Evolutionary conservation across 23 tunicate genomes (phyloP).

Genomic region (Pegea sp.): DNA sequence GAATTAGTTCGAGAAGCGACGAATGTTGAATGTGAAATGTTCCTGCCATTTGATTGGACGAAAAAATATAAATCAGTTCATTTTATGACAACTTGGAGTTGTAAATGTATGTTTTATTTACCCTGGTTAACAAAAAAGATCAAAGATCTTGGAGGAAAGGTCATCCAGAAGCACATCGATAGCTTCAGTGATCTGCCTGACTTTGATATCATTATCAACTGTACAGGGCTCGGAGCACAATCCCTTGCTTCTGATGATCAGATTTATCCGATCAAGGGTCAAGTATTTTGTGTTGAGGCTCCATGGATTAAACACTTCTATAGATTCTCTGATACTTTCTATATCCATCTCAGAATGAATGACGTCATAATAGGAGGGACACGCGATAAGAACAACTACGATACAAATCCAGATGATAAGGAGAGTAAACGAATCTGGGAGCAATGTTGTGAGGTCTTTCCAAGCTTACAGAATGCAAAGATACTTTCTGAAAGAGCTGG

Average conservation of each 20-base stretch:
- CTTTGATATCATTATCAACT: slow-evolving; percentile 51
- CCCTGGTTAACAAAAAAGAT: slow-evolving; percentile 21
- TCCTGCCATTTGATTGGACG: neutral
- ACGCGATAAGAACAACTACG: slow-evolving; percentile 11
- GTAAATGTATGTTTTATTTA: slow-evolving; percentile 22
- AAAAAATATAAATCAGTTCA: neutral
- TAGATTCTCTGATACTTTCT: slow-evolving; percentile 4
- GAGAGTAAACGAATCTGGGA: slow-evolving; percentile 32
- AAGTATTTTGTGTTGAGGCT: slow-evolving; percentile 40
- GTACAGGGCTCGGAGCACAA: slow-evolving; percentile 41
- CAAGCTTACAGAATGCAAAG: slow-evolving; percentile 36
- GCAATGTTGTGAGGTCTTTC: slow-evolving; percentile 27
- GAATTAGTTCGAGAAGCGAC: neutral
- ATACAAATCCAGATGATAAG: slow-evolving; percentile 6
- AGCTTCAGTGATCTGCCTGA: slow-evolving; percentile 22
- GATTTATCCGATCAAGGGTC: slow-evolving; percentile 42
- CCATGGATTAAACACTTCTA: slow-evolving; percentile 66
- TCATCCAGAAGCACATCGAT: slow-evolving; percentile 22
- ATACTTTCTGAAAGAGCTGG: slow-evolving; percentile 37
- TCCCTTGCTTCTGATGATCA: slow-evolving; percentile 12
- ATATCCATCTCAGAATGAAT: slow-evolving; percentile 34
- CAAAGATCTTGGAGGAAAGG: slow-evolving; percentile 29
- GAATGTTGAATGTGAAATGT: neutral
- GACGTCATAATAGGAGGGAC: slow-evolving; percentile 71
- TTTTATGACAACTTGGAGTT: slow-evolving; percentile 28